Conservation (phyloP, 2,888 invertebrate species). For the Xestia sexstrigata region DNA sequence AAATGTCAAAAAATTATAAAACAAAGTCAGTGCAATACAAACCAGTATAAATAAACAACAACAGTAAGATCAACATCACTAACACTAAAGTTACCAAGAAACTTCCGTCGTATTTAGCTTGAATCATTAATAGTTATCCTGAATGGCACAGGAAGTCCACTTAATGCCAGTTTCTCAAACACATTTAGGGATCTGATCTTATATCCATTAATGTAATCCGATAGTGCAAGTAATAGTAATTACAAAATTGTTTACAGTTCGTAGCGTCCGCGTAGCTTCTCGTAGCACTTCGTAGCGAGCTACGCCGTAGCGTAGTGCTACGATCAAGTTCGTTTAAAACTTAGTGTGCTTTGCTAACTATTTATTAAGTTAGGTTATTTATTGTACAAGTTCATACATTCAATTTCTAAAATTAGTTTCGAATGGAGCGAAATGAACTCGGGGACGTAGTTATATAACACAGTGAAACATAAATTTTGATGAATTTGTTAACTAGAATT, state of each 20-base stretch:
- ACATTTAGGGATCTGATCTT: slow-evolving; percentile 5
- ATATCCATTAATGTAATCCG: slow-evolving; percentile 1
- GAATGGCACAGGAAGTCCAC: not conserved
- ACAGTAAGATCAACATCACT: not conserved
- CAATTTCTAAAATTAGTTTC: slow-evolving; percentile 62
- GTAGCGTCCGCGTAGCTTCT: slow-evolving; percentile 31
- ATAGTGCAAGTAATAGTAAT: slow-evolving; percentile 34
- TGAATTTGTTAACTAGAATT: slow-evolving; percentile 29
- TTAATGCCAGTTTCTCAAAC: slow-evolving; percentile 5
- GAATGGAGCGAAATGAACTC: slow-evolving; percentile 43
- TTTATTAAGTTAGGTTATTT: slow-evolving; percentile 65
- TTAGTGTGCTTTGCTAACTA: slow-evolving; percentile 59
- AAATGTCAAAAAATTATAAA: not conserved
- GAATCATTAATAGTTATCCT: not conserved
- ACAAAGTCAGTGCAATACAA: not conserved
- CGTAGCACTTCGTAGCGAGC: slow-evolving; percentile 52
- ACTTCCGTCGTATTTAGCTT: not conserved
- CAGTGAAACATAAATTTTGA: slow-evolving; percentile 22
- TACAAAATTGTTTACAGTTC: slow-evolving; percentile 50
- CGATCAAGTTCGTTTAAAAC: slow-evolving; percentile 57
- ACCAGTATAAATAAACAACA: not conserved
- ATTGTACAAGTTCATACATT: slow-evolving; percentile 61
- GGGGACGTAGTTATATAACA: slow-evolving; percentile 25
- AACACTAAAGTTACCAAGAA: not conserved
- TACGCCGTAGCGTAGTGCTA: slow-evolving; percentile 60